Evolutionary conservation across 1,140 invertebrate genomes (phyloP), one percentile per base, ranked within the genome.

Genomic region (Microplitis mediator): DNA sequence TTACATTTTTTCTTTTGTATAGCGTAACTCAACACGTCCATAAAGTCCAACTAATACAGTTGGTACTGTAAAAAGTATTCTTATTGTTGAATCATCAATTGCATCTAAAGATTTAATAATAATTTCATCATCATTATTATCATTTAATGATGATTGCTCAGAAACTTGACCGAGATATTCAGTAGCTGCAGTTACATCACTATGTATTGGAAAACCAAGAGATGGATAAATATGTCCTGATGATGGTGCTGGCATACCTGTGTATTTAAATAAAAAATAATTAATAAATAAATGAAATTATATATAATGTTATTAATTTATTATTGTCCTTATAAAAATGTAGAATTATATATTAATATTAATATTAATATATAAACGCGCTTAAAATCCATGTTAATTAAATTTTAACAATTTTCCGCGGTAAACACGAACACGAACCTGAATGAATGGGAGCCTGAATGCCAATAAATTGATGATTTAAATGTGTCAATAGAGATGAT

Each of bases 41-140:
- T 94, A 92, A 35, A 96, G 87, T 58, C 94, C 94, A n/a, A 97
- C 94, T 74, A 95, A 90, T 1, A 95, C 87, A 36, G 90, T 86
- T 0, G 95, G 94, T 9, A 97, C 91, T 5, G 91, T 92, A 82
- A 97, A 96, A 2, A 94, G 89, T 71, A 97, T 89, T 74, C 93
- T 91, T 3, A 96, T 91, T 50, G 93, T 93, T 34, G 91, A 91
- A 0, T 93, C 90, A 76, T 95, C 93, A 35, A 96, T 87, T 11
- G 94, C 90, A 84, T 94, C 91, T 69, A 95, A 75, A 1, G 89
- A 89, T 69, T 94, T 89, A 3, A 94, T 91, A 11, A 89, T 88
- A 61, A 94, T 84, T 69, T 89, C 89, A 23, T 23, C 23, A 23
- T 89, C 89, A 72, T 90, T 88, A 45, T 45, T 45, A 5, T 2